Evolutionary conservation across 2,797 vertebrate genomes (phyloP).

Genomic region (Natrix natrix): DNA sequence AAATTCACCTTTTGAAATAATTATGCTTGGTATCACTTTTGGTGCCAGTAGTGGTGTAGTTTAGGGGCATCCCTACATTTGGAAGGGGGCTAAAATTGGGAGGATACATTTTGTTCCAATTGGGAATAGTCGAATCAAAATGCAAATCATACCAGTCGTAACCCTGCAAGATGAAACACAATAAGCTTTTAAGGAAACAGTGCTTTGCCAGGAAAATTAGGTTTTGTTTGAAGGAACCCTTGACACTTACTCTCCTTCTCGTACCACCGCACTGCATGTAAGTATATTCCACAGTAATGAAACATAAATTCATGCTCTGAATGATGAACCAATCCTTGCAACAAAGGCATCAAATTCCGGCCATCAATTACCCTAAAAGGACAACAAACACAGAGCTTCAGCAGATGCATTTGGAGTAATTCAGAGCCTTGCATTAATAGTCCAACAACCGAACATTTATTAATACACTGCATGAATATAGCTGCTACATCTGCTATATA

Average conservation of each 20-base stretch:
- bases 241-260: constrained; percentile 67
- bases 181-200: background rate
- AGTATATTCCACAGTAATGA: constrained; percentile 69
- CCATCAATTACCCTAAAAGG: constrained; percentile 69
- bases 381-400: background rate
- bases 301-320: constrained; percentile 72
- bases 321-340: constrained; percentile 39
- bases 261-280: constrained; percentile 74
- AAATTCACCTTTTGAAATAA: background rate
- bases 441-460: background rate
- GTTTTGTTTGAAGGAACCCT: background rate
- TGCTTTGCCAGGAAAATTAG: background rate
- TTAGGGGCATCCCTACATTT: background rate
- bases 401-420: fast-evolving
- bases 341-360: constrained; percentile 67
- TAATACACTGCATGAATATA: background rate
- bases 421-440: background rate
- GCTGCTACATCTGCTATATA: background rate
- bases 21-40: background rate
- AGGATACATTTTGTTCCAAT: background rate
- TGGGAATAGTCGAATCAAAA: background rate
- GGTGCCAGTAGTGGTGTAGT: background rate
- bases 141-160: background rate
- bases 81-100: background rate
- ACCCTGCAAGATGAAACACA: background rate